Percentiles rank a stretch among this genome's conserved stretches.
Evolutionary conservation across 2,888 invertebrate genomes (phyloP).

Genomic region (Drosophila paranaensis): DNA sequence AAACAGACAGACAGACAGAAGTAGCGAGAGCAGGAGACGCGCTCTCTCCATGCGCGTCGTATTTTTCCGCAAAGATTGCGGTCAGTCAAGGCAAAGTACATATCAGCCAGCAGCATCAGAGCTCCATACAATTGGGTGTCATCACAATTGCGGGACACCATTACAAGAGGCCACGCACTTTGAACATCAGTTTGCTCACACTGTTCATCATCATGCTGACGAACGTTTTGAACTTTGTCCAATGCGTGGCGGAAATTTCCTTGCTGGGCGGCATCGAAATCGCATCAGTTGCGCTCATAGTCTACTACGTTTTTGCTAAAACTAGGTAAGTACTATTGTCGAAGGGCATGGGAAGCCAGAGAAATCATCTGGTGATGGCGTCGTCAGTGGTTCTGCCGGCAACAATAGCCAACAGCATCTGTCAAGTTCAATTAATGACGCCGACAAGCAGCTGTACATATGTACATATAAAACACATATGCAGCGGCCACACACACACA

Average conservation of each 20-base stretch:
- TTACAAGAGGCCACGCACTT: conserved; percentile 30
- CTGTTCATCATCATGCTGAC: conserved; percentile 65
- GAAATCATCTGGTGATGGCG: conserved; percentile 38
- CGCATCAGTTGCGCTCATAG: conserved; percentile 81
- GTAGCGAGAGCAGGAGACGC: conserved; percentile 36
- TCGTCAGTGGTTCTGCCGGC: conserved; percentile 32
- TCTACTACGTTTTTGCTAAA: conserved; percentile 84
- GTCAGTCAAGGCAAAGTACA: conserved; percentile 39
- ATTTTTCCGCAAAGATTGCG: conserved; percentile 60
- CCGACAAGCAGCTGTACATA: conserved; percentile 26
- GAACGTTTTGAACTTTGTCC: conserved; percentile 75
- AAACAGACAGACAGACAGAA: conserved; percentile 6
- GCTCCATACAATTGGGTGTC: conserved; percentile 16
- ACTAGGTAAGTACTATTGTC: conserved; percentile 77
- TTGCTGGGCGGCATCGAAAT: conserved; percentile 83
- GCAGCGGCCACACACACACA: not conserved
- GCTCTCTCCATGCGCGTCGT: conserved; percentile 54
- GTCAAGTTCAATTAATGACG: conserved; percentile 62
- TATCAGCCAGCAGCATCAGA: conserved; percentile 31
- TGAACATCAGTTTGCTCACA: not conserved
- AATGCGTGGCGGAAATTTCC: conserved; percentile 81
- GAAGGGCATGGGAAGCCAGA: conserved; percentile 54
- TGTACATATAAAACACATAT: conserved; percentile 3
- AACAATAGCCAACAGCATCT: conserved; percentile 32
- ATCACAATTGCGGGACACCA: conserved; percentile 23